phyloP scores from a whole-genome alignment of 2,797 vertebrate genomes.

The Cynopterus sphinx region DNA sequence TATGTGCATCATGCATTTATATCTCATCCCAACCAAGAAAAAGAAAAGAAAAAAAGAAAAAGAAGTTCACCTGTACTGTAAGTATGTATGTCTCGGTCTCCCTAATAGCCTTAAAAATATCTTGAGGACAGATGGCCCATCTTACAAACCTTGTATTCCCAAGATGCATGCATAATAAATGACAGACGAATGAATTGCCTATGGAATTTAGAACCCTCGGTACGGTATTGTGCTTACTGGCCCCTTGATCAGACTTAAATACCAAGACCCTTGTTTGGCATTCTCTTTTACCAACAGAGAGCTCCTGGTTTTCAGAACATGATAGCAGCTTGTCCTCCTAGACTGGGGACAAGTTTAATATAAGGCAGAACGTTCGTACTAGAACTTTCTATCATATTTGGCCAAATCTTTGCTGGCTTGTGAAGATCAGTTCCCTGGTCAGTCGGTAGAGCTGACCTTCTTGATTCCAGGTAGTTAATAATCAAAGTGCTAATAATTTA shows the following conservation, averaged over 20 bases:
- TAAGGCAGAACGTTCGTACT: background rate
- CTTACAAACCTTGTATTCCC: background rate
- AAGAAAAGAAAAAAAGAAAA: background rate
- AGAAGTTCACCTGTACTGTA: background rate
- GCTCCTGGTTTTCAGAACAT: background rate
- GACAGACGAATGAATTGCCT: background rate
- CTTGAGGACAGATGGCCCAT: background rate
- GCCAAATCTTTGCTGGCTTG: background rate
- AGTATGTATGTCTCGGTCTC: background rate
- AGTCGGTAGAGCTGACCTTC: background rate
- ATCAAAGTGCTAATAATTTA: background rate
- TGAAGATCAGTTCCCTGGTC: background rate
- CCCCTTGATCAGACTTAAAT: background rate
- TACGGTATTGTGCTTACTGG: background rate
- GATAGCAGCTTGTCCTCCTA: background rate
- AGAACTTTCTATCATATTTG: background rate
- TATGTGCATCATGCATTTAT: background rate
- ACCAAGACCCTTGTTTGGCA: background rate
- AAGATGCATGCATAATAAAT: background rate
- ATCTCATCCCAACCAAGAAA: background rate
- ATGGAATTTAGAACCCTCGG: background rate
- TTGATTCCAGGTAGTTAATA: background rate
- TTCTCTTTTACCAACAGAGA: background rate
- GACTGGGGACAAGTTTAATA: background rate
- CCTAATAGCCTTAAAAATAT: background rate